Percentiles rank a stretch among this genome's conserved stretches.
phyloP scores from a whole-genome alignment of 2,113 vertebrate species.

The Thamnaconus septentrionalis region DNA sequence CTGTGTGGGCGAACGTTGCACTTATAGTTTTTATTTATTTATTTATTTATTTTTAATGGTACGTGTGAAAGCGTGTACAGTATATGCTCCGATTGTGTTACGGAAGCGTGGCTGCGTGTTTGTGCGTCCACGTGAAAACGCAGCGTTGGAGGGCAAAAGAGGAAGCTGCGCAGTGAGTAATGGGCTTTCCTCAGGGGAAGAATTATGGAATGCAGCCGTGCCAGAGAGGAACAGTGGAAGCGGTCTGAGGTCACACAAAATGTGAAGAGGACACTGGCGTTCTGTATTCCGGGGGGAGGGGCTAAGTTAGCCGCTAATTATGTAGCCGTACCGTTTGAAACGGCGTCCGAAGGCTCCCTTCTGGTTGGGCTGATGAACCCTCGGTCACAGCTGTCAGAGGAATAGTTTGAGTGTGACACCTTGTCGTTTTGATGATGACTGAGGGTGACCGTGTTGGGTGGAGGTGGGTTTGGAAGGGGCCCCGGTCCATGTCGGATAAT shows the following conservation, averaged over 20 bases:
- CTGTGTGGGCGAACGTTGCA: constrained; percentile 31
- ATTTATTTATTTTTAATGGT: background rate
- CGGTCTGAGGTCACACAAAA: constrained; percentile 19
- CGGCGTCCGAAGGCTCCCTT: constrained; percentile 19
- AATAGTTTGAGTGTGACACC: too few species aligned
- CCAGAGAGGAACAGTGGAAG: constrained; percentile 9
- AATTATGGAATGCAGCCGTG: constrained; percentile 23
- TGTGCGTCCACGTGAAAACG: background rate
- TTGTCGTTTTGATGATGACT: too few species aligned
- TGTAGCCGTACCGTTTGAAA: constrained; percentile 27
- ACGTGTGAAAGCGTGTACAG: background rate
- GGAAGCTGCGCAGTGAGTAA: constrained; percentile 13
- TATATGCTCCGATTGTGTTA: background rate
- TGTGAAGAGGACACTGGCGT: constrained; percentile 24
- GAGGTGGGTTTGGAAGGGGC: too few species aligned
- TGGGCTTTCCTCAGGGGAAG: constrained; percentile 14
- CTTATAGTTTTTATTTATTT: constrained; percentile 10
- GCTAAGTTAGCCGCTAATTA: constrained; percentile 34
- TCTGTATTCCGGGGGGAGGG: constrained; percentile 28
- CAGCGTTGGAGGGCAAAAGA: background rate
- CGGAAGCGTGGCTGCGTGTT: background rate
- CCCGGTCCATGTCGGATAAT: too few species aligned
- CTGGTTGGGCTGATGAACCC: constrained; percentile 19
- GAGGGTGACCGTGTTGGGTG: too few species aligned
- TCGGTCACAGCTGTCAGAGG: background rate